These are phyloP conservation scores for Ceramica pisi DNA, from an alignment of 2,888 invertebrate genomes.

Conservation along the genomic window DNA sequence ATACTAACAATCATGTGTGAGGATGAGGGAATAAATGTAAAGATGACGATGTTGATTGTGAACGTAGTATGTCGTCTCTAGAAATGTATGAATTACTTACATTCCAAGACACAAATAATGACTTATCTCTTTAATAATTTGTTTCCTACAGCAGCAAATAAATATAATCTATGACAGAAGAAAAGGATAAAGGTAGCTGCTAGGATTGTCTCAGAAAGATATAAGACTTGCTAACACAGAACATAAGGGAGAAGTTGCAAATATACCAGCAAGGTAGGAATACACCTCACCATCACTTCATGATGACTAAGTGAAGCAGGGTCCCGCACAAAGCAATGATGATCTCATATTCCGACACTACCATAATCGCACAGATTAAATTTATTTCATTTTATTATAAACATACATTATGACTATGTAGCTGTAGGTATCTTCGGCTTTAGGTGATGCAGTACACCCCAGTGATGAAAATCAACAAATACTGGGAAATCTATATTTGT, in stretches of 20 bases:
- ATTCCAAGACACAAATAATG: not conserved
- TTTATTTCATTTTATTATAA: constrained; percentile 8
- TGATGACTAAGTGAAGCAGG: constrained; percentile 16
- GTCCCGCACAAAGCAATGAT: constrained; percentile 13
- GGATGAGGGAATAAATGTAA: not conserved
- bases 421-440: not conserved
- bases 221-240: not conserved
- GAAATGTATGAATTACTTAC: not conserved
- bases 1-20: not conserved
- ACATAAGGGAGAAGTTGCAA: too few species aligned
- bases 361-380: constrained; percentile 12
- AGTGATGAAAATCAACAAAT: constrained; percentile 21
- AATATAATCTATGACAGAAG: not conserved
- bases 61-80: not conserved
- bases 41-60: not conserved
- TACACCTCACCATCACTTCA: too few species aligned
- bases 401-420: not conserved
- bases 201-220: not conserved
- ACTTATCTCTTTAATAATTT: too few species aligned
- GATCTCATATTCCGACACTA: constrained; percentile 27
- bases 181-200: not conserved
- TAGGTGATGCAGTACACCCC: not conserved
- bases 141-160: not conserved
- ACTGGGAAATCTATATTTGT: constrained; percentile 19
- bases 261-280: too few species aligned